Conservation (phyloP, 1,140 invertebrate genomes). For the Grapholita molesta region DNA sequence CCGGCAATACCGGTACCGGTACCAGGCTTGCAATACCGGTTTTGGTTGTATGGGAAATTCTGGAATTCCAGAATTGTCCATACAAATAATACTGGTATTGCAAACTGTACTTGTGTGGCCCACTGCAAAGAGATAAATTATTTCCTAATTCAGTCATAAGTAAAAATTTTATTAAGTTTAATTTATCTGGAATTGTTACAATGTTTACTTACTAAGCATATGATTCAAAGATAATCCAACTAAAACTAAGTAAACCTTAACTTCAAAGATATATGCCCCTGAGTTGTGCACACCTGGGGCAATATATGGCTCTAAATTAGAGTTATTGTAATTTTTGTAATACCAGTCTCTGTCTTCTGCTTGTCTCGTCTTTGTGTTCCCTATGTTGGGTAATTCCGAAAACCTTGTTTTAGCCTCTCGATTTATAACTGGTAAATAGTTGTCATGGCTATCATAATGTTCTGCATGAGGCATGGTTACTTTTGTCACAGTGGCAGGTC, state of each 20-base stretch:
- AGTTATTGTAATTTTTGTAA: conserved; percentile 87
- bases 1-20: too few relatives aligned
- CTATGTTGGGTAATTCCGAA: conserved; percentile 42
- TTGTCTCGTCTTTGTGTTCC: conserved; percentile 47
- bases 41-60: too few relatives aligned
- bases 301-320: conserved; percentile 83
- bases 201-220: not conserved
- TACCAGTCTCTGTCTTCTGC: conserved; percentile 85
- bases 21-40: too few relatives aligned
- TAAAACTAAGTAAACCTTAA: conserved; percentile 8
- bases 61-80: too few relatives aligned
- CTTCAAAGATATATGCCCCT: conserved; percentile 19
- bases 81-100: too few relatives aligned
- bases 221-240: not conserved
- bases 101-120: too few relatives aligned
- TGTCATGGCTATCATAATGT: conserved; percentile 50
- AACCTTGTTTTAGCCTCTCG: conserved; percentile 71
- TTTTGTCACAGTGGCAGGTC: conserved; percentile 69
- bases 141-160: not conserved
- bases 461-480: conserved; percentile 62
- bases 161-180: not conserved
- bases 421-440: conserved; percentile 60
- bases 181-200: not conserved
- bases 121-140: too few relatives aligned
- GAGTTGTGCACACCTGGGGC: conserved; percentile 70